phyloP scores from a whole-genome alignment of 2,797 vertebrate genomes.

The Alexandromys oeconomus region DNA sequence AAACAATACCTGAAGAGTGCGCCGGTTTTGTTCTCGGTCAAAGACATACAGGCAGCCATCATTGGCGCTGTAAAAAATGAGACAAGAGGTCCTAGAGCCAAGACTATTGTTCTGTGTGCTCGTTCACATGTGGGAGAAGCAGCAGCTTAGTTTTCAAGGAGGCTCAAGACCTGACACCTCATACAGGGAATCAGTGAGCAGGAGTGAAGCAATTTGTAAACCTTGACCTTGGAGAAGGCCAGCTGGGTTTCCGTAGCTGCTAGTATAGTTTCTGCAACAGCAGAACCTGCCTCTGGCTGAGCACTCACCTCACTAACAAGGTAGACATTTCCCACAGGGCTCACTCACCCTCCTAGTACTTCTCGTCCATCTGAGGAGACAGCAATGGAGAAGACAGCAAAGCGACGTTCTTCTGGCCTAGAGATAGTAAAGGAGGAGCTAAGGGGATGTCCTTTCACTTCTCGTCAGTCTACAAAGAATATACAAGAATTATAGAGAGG shows the following conservation, averaged over 20 bases:
- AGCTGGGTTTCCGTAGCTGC: not conserved
- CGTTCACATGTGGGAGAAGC: not conserved
- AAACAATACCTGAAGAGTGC: slow-evolving; percentile 92
- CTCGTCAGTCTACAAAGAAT: not conserved
- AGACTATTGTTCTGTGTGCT: not conserved
- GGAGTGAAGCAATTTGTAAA: slow-evolving; percentile 7
- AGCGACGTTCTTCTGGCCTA: slow-evolving; percentile 95
- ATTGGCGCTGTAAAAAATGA: slow-evolving; percentile 90
- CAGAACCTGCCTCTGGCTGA: slow-evolving; percentile 19
- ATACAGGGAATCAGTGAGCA: not conserved
- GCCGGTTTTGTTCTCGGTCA: slow-evolving; percentile 94
- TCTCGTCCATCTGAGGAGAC: slow-evolving; percentile 95
- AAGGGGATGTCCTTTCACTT: slow-evolving; percentile 15
- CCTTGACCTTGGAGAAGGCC: slow-evolving; percentile 1
- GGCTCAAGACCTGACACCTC: not conserved
- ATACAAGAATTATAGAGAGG: not conserved
- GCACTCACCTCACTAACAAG: not conserved
- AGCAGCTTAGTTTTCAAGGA: not conserved
- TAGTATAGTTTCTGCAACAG: not conserved
- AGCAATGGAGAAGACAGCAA: slow-evolving; percentile 96
- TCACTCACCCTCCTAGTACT: slow-evolving; percentile 95
- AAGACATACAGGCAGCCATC: slow-evolving; percentile 96
- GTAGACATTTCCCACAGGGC: slow-evolving; percentile 73
- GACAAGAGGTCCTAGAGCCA: not conserved
- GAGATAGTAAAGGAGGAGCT: slow-evolving; percentile 60